Percentiles rank a stretch among this genome's conserved stretches.
These are phyloP conservation scores for Orientallactaga sibirica DNA, from an alignment of 2,797 vertebrate genomes.

Conservation along the genomic window DNA sequence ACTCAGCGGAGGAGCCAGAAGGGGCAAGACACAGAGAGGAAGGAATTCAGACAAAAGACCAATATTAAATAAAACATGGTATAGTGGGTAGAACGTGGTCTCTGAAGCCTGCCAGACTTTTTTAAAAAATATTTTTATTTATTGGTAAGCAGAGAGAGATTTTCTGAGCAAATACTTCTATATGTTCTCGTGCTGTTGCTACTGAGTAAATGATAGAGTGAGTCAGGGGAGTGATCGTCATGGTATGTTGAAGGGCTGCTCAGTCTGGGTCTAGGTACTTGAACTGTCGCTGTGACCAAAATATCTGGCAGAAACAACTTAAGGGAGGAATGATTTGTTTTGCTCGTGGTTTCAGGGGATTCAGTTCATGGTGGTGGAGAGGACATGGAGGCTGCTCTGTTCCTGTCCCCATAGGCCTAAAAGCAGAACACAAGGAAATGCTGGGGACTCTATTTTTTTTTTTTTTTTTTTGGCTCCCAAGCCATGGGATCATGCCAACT, in stretches of 20 bases:
- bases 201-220: accelerated
- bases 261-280: not conserved
- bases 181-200: not conserved
- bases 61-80: not conserved
- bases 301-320: not conserved
- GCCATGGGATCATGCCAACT: too few relatives aligned
- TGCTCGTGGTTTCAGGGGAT: too few relatives aligned
- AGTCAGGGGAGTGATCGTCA: accelerated
- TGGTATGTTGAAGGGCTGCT: accelerated
- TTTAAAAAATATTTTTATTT: too few relatives aligned
- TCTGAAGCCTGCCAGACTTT: not conserved
- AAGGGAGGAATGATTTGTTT: not conserved
- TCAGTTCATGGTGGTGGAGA: too few relatives aligned
- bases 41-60: not conserved
- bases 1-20: not conserved
- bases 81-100: not conserved
- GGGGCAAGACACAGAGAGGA: not conserved
- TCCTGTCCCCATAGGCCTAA: too few relatives aligned
- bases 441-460: too few relatives aligned
- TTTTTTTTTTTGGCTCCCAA: too few relatives aligned
- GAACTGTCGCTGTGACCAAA: not conserved
- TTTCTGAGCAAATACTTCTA: not conserved
- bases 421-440: too few relatives aligned
- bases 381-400: too few relatives aligned
- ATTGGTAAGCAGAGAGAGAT: too few relatives aligned